These are phyloP conservation scores for Drosophila longiperda DNA, from an alignment of 2,888 invertebrate species.

Conservation along the genomic window DNA sequence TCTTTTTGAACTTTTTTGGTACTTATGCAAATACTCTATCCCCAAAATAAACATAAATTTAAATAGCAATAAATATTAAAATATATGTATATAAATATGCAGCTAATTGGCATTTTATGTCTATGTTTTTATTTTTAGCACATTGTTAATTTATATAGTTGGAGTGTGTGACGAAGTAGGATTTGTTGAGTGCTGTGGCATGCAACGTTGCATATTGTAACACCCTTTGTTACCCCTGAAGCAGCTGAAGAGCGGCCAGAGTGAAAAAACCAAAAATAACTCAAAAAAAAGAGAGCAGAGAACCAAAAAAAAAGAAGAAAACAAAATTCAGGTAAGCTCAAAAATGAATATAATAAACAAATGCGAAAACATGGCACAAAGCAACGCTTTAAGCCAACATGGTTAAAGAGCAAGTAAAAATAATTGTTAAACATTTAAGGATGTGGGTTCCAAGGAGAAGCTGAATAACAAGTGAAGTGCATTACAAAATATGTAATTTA, in stretches of 20 bases:
- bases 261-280: not conserved
- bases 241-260: not conserved
- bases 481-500: slow-evolving; percentile 47
- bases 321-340: slow-evolving; percentile 46
- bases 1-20: not conserved
- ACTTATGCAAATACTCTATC: not conserved
- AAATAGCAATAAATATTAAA: not conserved
- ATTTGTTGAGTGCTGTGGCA: slow-evolving; percentile 21
- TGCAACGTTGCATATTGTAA: slow-evolving; percentile 48
- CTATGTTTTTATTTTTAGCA: not conserved
- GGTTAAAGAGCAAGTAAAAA: slow-evolving; percentile 47
- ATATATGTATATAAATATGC: not conserved
- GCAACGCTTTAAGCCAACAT: slow-evolving; percentile 22
- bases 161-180: slow-evolving; percentile 11
- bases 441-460: not conserved
- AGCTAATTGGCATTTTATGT: not conserved
- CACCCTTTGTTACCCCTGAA: slow-evolving; percentile 47
- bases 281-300: not conserved
- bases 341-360: slow-evolving; percentile 69
- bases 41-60: not conserved
- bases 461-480: slow-evolving; percentile 36
- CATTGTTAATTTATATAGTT: not conserved
- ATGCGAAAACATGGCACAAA: slow-evolving; percentile 50
- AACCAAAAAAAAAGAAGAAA: slow-evolving; percentile 11
- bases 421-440: slow-evolving; percentile 62